phyloP scores from a whole-genome alignment of 2,797 vertebrate species.

The Salmo trutta region DNA sequence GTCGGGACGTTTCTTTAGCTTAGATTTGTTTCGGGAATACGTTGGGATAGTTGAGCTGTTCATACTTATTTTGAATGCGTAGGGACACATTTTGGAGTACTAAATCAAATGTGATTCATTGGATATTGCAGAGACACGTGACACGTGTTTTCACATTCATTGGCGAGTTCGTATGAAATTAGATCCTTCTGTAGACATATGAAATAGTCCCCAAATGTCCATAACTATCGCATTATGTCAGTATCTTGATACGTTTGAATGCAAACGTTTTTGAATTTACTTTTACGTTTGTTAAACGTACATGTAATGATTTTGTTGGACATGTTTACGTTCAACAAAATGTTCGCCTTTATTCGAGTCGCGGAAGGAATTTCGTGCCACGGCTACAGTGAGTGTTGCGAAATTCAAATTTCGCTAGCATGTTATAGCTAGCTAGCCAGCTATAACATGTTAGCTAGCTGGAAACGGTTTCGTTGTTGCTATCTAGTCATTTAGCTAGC shows the following conservation, averaged over 20 bases:
- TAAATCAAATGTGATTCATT: slow-evolving; percentile 24
- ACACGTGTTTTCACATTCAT: slow-evolving; percentile 19
- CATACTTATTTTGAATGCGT: too few species aligned
- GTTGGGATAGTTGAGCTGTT: too few species aligned
- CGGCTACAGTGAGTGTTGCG: background rate
- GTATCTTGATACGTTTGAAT: background rate
- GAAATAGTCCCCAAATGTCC: slow-evolving; percentile 10
- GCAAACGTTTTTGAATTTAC: background rate
- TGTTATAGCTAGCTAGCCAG: too few species aligned
- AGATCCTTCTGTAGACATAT: slow-evolving; percentile 37
- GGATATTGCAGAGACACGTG: slow-evolving; percentile 54
- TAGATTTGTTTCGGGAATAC: too few species aligned
- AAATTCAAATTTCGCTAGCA: background rate
- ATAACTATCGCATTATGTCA: background rate
- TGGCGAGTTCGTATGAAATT: slow-evolving; percentile 73
- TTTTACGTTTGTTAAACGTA: background rate
- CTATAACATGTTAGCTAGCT: background rate
- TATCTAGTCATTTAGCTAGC: background rate
- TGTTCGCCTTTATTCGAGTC: background rate
- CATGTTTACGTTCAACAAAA: background rate
- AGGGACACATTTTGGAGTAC: too few species aligned
- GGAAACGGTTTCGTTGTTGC: background rate
- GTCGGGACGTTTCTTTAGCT: too few species aligned
- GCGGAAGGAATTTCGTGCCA: slow-evolving; percentile 6
- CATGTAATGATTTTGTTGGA: too few species aligned